A percentile compares a stretch with the other conserved stretches of the same genome.
phyloP scores from a whole-genome alignment of 2,888 invertebrate genomes.

The Ypsolopha sequella region DNA sequence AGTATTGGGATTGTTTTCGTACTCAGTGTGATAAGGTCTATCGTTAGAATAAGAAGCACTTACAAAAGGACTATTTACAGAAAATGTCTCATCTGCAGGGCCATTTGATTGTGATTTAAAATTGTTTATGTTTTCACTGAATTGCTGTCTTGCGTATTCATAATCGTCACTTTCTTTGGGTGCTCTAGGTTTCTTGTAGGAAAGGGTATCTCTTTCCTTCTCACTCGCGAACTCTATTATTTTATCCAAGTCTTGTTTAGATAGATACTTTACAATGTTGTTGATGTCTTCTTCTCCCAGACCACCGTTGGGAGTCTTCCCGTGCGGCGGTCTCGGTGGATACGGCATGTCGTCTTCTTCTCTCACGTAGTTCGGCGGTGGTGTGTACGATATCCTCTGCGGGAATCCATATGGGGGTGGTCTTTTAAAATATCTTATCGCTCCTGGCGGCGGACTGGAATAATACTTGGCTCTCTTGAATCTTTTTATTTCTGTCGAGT shows the following conservation, averaged over 20 bases:
- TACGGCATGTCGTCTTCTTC: conserved; percentile 24
- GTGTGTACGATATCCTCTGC: conserved; percentile 38
- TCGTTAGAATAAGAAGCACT: conserved; percentile 4
- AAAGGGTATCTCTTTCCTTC: conserved; percentile 15
- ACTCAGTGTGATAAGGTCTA: not conserved
- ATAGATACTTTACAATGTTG: conserved; percentile 46
- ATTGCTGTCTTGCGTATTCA: not conserved
- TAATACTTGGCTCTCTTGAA: conserved; percentile 48
- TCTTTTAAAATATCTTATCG: conserved; percentile 27
- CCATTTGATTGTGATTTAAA: not conserved
- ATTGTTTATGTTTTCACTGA: not conserved
- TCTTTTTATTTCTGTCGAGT: conserved; percentile 16
- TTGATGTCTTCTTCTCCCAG: conserved; percentile 46
- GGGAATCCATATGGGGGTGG: conserved; percentile 30
- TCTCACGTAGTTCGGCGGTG: conserved; percentile 35
- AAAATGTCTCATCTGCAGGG: conserved; percentile 13
- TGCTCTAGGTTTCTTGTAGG: not conserved
- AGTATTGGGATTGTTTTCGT: not conserved
- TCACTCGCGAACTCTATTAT: conserved; percentile 39
- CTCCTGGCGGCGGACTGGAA: conserved; percentile 26
- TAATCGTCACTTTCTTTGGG: not conserved
- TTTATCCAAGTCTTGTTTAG: conserved; percentile 51
- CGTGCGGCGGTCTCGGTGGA: conserved; percentile 30
- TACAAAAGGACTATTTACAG: conserved; percentile 12
- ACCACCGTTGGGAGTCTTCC: conserved; percentile 37